Evolutionary conservation across 2,888 invertebrate species (phyloP), one percentile per base, ranked within the genome.

Genomic region (Pachydiplax longipennis): DNA sequence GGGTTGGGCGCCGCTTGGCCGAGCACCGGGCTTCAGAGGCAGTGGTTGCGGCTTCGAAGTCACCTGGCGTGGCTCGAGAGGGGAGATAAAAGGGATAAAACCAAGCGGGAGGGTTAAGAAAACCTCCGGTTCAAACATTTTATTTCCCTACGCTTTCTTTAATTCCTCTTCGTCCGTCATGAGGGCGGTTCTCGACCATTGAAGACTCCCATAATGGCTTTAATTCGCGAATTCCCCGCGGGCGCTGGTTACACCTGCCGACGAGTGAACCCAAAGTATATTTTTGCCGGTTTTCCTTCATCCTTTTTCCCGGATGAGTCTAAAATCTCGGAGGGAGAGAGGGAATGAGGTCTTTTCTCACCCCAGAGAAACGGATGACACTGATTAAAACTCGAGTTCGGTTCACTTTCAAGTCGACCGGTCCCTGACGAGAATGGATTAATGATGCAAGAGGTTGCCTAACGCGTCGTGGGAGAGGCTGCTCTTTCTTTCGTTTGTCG

Each of bases 1-100:
- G 91, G 91, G 91, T 91, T 91, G 91, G 37, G 81, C 91, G 91
- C 92, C 91, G 92, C 92, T 91, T 91, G 91, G 91, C 91, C 92
- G 93, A 93, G 44, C 44, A 93, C 93, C 93, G 90, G 73, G 91
- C 81, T 90, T 90, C 90, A 81, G 25, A 48, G 81, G 83, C 90
- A 91, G 91, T 91, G 90, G 91, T 91, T 90, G 91, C 91, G 91
- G 90, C 91, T 91, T 90, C 58, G 90, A 40, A 61, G 81, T 80
- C 65, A 87, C 90, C 48, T 81, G n/a, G 44, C 61, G 90, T 90
- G 83, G 81, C 81, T 65, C 90, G 90, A 82, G 81, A 90, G 90
- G 91, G 90, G 91, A 73, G 73, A 44, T 80, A 53, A 3, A 81
- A 91, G 91, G 90, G 15, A 80, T 31, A 35, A 81, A 13, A 2